Evolutionary conservation across 2,797 vertebrate species (phyloP), one percentile per base, ranked within the genome.

Genomic region (Hippopotamyrus pictus): DNA sequence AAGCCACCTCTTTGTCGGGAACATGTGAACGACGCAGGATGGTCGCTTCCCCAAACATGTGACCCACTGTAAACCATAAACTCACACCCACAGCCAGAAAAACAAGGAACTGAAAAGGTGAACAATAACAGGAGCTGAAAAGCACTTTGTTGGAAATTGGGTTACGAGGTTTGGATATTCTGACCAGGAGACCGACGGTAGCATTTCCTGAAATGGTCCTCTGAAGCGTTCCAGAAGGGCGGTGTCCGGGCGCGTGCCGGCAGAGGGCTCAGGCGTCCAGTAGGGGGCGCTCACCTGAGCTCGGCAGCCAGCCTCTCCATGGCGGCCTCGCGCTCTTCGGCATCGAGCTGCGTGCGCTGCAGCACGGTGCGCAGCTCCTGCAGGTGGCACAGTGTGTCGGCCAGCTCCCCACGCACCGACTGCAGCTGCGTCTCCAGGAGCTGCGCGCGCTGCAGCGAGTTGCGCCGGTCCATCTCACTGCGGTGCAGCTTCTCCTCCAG

Each of bases 401-500:
- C 96, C 92, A 98, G 94, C 93, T 99, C 97, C 0, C 94, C 96
- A 22, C 90, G 95, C 91, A 97, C 95, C 25, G 95, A 97, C 84
- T 97, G 96, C 92, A 99, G 96, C 91, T 98, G 97, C 92, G 94
- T 95, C 94, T 98, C 97, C 88, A 98, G 92, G 89, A 97, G 95
- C 93, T 95, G 96, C 14, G 94, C 96, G 94, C 97, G 97, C 93
- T 98, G 96, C 54, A 97, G 93, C 8, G 97, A 96, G 93, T 96
- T 97, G 19, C 96, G 95, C 86, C 97, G 93, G 91, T 97, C 93
- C 62, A 93, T 94, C 91, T 97, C 95, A 92, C 94, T 97, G 79
- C 95, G 96, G 90, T 97, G 95, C 46, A 99, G 94, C 88, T 96
- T 97, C 84, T 97, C 97, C 95, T 99, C 97, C 91, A 99, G 94